Percentiles rank a stretch among this genome's conserved stretches.
These are phyloP conservation scores for Clarias pachynema DNA, from an alignment of 2,797 vertebrate species.

Conservation along the genomic window DNA sequence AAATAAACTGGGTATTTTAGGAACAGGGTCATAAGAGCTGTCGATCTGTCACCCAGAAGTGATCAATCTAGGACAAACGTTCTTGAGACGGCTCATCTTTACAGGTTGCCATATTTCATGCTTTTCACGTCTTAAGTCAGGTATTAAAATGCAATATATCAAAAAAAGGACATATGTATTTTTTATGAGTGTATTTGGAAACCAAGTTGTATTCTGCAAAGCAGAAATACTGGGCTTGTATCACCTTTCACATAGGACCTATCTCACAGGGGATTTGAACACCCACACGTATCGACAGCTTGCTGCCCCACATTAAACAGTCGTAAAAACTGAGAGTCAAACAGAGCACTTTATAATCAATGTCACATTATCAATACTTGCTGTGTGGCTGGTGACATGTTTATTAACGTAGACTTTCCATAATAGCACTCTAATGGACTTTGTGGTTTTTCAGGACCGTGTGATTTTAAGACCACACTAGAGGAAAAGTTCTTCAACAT, in stretches of 20 bases:
- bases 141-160: constrained; percentile 35
- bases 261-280: constrained; percentile 44
- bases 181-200: constrained; percentile 49
- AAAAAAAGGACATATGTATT: constrained; percentile 41
- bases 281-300: constrained; percentile 39
- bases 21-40: constrained; percentile 53
- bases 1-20: constrained; percentile 52
- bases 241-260: constrained; percentile 52
- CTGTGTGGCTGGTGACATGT: not conserved
- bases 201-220: constrained; percentile 43
- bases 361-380: constrained; percentile 32
- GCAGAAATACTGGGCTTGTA: constrained; percentile 49
- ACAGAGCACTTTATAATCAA: constrained; percentile 15
- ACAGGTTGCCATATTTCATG: not conserved
- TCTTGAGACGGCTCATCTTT: not conserved
- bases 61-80: constrained; percentile 51
- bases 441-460: constrained; percentile 56
- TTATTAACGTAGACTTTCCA: constrained; percentile 6
- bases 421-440: constrained; percentile 17
- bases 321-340: constrained; percentile 32
- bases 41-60: constrained; percentile 52
- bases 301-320: constrained; percentile 28
- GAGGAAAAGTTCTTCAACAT: constrained; percentile 57
- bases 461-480: constrained; percentile 53
- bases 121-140: constrained; percentile 20